These are phyloP conservation scores for Melanotus villosus DNA, from an alignment of 2,888 invertebrate species.

Conservation along the genomic window DNA sequence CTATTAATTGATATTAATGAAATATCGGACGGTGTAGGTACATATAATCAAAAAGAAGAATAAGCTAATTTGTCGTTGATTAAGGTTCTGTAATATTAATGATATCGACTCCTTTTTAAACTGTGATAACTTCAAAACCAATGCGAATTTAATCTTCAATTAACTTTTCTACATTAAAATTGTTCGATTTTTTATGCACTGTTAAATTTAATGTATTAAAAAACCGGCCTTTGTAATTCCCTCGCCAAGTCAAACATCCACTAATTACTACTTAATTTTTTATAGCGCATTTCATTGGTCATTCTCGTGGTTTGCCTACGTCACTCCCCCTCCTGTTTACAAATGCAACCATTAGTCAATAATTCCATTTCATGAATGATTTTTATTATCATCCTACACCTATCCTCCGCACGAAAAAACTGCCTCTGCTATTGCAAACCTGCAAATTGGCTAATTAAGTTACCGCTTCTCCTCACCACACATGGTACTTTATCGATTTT, in stretches of 20 bases:
- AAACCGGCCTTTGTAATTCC: not conserved
- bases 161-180: too few species aligned
- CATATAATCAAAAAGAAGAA: constrained; percentile 22
- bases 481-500: constrained; percentile 10
- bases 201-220: too few species aligned
- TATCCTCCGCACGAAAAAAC: constrained; percentile 9
- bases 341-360: constrained; percentile 21
- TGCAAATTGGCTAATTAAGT: constrained; percentile 27
- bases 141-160: not conserved
- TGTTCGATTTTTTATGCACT: too few species aligned
- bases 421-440: constrained; percentile 25
- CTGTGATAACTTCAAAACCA: not conserved
- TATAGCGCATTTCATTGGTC: constrained; percentile 14
- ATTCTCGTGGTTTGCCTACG: constrained; percentile 17
- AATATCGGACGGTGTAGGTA: constrained; percentile 21
- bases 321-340: constrained; percentile 25
- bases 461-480: constrained; percentile 25
- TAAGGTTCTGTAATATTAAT: constrained; percentile 20
- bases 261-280: constrained; percentile 10
- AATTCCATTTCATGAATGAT: constrained; percentile 22
- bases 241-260: constrained; percentile 3
- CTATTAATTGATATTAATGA: constrained; percentile 24
- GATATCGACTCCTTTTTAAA: not conserved
- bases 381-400: constrained; percentile 22
- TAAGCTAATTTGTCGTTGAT: constrained; percentile 24